Base-by-base conservation (phyloP, 1,140 invertebrate genomes). In the Apolygus lucorum region DNA sequence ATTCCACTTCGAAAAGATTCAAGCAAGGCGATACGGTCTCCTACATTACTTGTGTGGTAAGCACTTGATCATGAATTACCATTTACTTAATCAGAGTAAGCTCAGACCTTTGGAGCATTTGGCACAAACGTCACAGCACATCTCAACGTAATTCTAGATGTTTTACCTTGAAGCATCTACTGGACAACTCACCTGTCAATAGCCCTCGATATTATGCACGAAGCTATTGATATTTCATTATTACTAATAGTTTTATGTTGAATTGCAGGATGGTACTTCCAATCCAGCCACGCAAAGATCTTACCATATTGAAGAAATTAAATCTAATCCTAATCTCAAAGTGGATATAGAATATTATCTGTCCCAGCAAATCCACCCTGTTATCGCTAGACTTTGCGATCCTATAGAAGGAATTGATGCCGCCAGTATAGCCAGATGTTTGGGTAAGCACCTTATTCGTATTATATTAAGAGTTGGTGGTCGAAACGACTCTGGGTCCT, bases 341-440 rank as follows among this genome's bases (percentile, higher is more conserved):
- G 82, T 93, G 17, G 94, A 96, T 78, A 82, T 84, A 1, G 84
- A 86, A 69, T 96, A 95, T 79, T 96, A 96, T 80, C 78, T 96
- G 62, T 82, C 87, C 0, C 87, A 91, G 76, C 93, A 96, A 81
- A 85, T 99, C 28, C 93, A 97, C 78, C 96, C 96, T 0, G 95
- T 99, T 0, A 87, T 99, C 67, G 88, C 91, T 17, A 84, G 97
- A 70, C 87, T 99, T 72, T 96, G 93, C 77, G 94, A 98, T 72
- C 96, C 96, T 17, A 93, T 99, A 29, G 92, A 97, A 73, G 94
- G 93, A 1, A 91, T 93, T 67, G 95, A 99, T 81, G 86, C 90
- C 26, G 89, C 88, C 66, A 84, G 90, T 69, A 86, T 99, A 62
- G 96, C 96, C 1, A 87, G 95, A 76, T 89, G 90, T 77, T 82